Evolutionary conservation across 2,888 invertebrate species (phyloP), one percentile per base, ranked within the genome.

Genomic region (Ethmia dodecea): DNA sequence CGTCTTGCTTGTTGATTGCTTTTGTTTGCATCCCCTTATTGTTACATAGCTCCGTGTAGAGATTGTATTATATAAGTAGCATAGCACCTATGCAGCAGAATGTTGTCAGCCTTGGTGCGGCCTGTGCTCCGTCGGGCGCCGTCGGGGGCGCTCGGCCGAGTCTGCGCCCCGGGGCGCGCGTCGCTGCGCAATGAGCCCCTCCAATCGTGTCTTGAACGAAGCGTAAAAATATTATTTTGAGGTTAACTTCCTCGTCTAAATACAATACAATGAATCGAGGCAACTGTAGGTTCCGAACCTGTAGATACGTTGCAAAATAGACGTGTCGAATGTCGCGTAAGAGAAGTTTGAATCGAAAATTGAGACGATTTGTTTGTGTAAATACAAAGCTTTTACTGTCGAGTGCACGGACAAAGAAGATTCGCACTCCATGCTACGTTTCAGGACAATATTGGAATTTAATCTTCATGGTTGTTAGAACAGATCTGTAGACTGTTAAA

Each of bases 381-480:
- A 83, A 84, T 81, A 84, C 83, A 69, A 83, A 84, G 76, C 79
- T 83, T 67, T 74, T 81, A 70, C 77, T 81, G 59, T 80, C 80
- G 75, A 80, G 83, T 83, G 79, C 80, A 77, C 79, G 83, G 80
- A 86, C 86, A 84, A 84, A 86, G 86, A 72, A 78, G 69, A 74
- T 68, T 65, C 55, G 57, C 64, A 62, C 60, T 62, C 59, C 56
- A 59, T 49, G 55, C 62, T 68, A 53, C 64, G 62, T 68, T 67
- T 55, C 51, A 43, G 54, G 55, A 52, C 52, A 52, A 60, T 64
- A 63, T 55, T 61, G 55, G 59, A 71, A 67, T 52, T 54, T 60
- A 60, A 61, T 57, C 44, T 51, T 52, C 50, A 61, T 58, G 67
- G 68, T 69, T 76, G 65, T 72, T 63, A 48, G 52, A 56, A 57